Evolutionary conservation across 2,888 invertebrate genomes (phyloP).

Genomic region (Strigamia crassipes): DNA sequence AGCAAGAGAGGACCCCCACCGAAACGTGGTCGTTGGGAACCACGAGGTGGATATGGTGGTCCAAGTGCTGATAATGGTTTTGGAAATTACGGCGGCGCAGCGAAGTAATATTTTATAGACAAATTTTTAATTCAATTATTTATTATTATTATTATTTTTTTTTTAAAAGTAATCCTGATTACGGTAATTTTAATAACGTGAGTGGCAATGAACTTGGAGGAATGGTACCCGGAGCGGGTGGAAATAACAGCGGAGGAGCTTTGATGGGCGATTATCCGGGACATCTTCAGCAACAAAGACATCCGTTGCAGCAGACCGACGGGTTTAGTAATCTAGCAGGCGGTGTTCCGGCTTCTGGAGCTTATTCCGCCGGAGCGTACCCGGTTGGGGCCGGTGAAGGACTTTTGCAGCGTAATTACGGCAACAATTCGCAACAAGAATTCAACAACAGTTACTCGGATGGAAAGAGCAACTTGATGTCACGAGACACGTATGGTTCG

Average conservation of each 20-base stretch:
- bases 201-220: background rate
- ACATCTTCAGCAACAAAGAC: conserved; percentile 9
- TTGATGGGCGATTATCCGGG: conserved; percentile 21
- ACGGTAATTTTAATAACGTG: background rate
- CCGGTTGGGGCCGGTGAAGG: background rate
- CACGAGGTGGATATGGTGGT: background rate
- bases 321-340: background rate
- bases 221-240: background rate
- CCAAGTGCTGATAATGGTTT: background rate
- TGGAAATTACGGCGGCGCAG: background rate
- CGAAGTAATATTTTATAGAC: background rate
- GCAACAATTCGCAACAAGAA: background rate
- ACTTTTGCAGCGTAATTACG: conserved; percentile 5
- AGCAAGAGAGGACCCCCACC: background rate
- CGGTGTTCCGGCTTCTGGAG: background rate
- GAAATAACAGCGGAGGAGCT: background rate
- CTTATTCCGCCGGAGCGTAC: background rate
- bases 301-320: background rate
- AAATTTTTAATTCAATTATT: background rate
- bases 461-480: background rate
- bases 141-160: background rate
- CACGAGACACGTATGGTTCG: background rate
- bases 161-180: background rate
- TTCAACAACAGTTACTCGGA: background rate
- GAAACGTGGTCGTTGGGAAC: conserved; percentile 31